Percentiles rank a stretch among this genome's conserved stretches.
These are phyloP conservation scores for Dermatophagoides farinae DNA, from an alignment of 1,140 invertebrate genomes.

Conservation along the genomic window DNA sequence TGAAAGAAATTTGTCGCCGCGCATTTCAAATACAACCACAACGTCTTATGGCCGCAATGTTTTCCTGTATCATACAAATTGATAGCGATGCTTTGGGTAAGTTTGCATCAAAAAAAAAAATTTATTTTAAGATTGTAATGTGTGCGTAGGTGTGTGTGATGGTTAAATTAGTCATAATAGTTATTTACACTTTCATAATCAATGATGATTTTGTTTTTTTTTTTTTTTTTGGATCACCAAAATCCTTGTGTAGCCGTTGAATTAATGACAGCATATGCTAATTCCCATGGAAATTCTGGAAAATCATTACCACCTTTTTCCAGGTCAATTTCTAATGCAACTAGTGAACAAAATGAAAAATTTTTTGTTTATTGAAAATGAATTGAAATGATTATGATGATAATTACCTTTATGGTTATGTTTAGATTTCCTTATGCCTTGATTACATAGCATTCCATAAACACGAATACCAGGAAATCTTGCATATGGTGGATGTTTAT, in stretches of 20 bases:
- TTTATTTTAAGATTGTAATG: background rate
- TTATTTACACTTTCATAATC: background rate
- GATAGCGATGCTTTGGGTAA: slow-evolving; percentile 79
- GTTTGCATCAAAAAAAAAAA: no score
- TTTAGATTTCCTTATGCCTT: slow-evolving; percentile 8
- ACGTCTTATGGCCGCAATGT: slow-evolving; percentile 87
- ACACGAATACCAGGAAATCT: slow-evolving; percentile 42
- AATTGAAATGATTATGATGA: background rate
- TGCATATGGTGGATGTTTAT: slow-evolving; percentile 76
- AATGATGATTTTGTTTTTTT: slow-evolving; percentile 8
- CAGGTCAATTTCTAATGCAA: slow-evolving; percentile 7
- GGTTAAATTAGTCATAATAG: background rate
- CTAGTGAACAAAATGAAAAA: background rate
- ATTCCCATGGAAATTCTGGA: slow-evolving; percentile 15
- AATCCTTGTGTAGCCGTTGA: slow-evolving; percentile 8
- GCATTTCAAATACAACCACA: slow-evolving; percentile 74
- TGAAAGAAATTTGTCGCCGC: slow-evolving; percentile 67
- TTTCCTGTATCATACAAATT: slow-evolving; percentile 75
- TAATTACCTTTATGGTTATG: background rate
- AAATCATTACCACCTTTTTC: slow-evolving; percentile 6
- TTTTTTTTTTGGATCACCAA: slow-evolving; percentile 8
- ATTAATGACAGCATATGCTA: slow-evolving; percentile 11
- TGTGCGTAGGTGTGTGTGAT: background rate
- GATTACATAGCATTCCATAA: slow-evolving; percentile 65
- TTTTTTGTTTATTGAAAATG: background rate